A percentile compares a stretch with the other conserved stretches of the same genome.
Conservation (phyloP, 2,888 invertebrate genomes). For the Iselma pallidipennis region DNA sequence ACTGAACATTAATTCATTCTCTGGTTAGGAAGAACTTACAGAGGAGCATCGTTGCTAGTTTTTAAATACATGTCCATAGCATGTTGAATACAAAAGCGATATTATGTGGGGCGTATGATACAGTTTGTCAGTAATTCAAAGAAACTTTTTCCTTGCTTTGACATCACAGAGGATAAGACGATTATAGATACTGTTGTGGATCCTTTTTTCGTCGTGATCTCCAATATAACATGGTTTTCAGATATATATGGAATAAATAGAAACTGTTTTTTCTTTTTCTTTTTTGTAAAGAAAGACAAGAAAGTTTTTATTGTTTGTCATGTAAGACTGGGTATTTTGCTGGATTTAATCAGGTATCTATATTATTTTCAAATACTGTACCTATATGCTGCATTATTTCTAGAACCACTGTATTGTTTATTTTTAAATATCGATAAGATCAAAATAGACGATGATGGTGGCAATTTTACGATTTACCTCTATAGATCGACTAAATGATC, state of each 20-base stretch:
- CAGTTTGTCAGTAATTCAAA: conserved; percentile 19
- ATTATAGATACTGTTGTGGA: conserved; percentile 15
- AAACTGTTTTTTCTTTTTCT: neutral
- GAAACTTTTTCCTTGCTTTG: conserved; percentile 22
- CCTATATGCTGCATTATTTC: too few species aligned
- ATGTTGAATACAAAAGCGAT: conserved; percentile 19
- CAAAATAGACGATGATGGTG: too few species aligned
- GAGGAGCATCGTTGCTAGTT: conserved; percentile 12
- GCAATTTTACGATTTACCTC: too few species aligned
- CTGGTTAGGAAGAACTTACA: conserved; percentile 4
- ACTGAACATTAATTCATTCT: too few species aligned
- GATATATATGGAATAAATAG: neutral
- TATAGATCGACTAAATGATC: too few species aligned
- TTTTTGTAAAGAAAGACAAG: too few species aligned
- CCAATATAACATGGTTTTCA: conserved; percentile 9
- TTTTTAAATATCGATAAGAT: too few species aligned
- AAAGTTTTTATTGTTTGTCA: too few species aligned
- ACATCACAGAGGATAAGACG: conserved; percentile 18
- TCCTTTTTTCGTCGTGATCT: conserved; percentile 9
- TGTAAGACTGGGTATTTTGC: too few species aligned
- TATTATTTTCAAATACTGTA: too few species aligned
- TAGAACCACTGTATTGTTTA: too few species aligned
- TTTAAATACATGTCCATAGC: conserved; percentile 17
- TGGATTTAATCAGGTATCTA: too few species aligned
- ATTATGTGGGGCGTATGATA: conserved; percentile 6